phyloP scores from a whole-genome alignment of 2,113 vertebrate species.

The Sapayoa aenigma region DNA sequence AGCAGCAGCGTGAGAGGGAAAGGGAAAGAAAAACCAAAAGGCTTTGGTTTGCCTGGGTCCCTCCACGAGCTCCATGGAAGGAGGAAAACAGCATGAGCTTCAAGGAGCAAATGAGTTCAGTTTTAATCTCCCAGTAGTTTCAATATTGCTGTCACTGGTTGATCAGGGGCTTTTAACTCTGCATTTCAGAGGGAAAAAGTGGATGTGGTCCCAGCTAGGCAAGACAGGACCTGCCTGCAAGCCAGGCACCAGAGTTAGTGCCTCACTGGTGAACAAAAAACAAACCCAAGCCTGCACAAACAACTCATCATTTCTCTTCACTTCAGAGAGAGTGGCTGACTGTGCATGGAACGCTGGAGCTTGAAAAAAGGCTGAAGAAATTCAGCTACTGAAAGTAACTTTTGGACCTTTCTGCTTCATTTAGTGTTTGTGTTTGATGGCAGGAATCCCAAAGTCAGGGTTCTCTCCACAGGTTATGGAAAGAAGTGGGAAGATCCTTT shows the following conservation, averaged over 20 bases:
- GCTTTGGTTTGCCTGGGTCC: not conserved
- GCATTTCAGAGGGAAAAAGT: not conserved
- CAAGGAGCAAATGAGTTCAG: not conserved
- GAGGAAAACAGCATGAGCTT: not conserved
- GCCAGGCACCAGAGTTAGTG: not conserved
- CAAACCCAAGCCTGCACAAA: not conserved
- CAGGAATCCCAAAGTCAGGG: not conserved
- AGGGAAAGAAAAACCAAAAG: not conserved
- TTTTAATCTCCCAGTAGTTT: not conserved
- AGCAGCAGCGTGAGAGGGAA: not conserved
- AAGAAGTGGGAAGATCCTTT: not conserved
- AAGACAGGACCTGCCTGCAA: not conserved
- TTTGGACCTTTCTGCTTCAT: not conserved
- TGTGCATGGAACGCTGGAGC: not conserved
- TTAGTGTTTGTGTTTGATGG: not conserved
- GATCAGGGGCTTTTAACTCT: not conserved
- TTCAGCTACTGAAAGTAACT: not conserved
- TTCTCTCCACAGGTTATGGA: not conserved
- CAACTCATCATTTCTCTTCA: not conserved
- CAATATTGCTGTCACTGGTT: not conserved
- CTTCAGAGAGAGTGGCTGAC: fast-evolving
- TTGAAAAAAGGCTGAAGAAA: not conserved
- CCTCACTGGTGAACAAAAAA: not conserved
- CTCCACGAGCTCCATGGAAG: not conserved
- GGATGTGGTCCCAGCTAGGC: not conserved